Conservation (phyloP, 2,113 vertebrate species). For the Pica pica region DNA sequence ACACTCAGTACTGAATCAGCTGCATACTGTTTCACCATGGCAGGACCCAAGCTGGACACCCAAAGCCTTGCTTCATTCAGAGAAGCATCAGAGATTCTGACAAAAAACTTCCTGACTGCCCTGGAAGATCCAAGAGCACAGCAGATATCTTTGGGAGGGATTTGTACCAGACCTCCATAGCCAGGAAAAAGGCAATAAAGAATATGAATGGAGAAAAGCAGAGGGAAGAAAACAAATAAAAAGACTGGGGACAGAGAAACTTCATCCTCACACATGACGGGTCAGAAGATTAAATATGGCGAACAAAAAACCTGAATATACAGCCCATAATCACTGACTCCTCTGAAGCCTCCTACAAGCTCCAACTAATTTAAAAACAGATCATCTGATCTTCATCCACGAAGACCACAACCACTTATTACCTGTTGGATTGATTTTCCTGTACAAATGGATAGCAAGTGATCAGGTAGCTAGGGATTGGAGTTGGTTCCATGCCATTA, state of each 20-base stretch:
- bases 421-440: conserved; percentile 97
- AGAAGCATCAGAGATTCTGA: not conserved
- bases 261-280: not conserved
- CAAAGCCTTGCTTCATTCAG: not conserved
- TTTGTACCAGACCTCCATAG: not conserved
- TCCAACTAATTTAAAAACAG: not conserved
- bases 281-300: not conserved
- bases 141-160: not conserved
- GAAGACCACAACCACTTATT: conserved; percentile 3
- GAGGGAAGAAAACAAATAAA: not conserved
- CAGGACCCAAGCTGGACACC: not conserved
- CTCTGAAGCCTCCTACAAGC: not conserved
- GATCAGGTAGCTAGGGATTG: conserved; percentile 97
- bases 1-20: not conserved
- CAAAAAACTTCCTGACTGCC: not conserved
- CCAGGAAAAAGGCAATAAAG: not conserved
- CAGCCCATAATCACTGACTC: not conserved
- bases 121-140: not conserved
- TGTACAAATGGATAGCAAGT: conserved; percentile 98
- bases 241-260: not conserved
- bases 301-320: not conserved
- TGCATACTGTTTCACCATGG: not conserved
- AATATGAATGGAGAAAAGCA: not conserved
- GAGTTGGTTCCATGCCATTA: conserved; percentile 83
- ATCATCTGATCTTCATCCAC: not conserved